Evolutionary conservation across 1,140 invertebrate species (phyloP), one percentile per base, ranked within the genome.

Genomic region (Drosophila lini): DNA sequence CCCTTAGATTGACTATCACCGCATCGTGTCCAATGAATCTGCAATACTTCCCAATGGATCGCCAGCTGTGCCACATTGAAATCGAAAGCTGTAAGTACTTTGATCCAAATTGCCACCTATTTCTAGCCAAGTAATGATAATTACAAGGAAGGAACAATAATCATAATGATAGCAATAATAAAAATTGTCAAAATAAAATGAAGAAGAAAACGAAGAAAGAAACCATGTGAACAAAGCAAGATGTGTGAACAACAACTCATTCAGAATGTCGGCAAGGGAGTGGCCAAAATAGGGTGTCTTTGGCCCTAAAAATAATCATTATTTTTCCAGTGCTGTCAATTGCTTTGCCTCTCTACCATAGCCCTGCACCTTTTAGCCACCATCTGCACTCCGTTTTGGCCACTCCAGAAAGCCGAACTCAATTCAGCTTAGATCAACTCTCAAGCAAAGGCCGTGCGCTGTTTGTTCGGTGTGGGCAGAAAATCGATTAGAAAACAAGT

Each of bases 21-120:
- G 97, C 98, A 80, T 98, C 97, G 82, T 99, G 98, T 94, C 98
- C 98, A 31, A 99, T 99, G 98, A 97, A 98, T 94, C 95, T 99
- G 69, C 97, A 98, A 92, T 98, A 98, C 93, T 99, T 99, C 94
- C 98, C 98, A 7, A 98, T 99, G 97, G 98, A 99, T 93, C 96
- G 97, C 91, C 98, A 99, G 93, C 94, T 98, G 76, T 99, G 98
- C 94, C 97, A 98, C 92, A 97, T 99, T 91, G 98, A 99, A 94
- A 98, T 99, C 81, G 98, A 99, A 95, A 98, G 97, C 94, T 99
- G 97, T 98, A 96, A 98, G 98, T 97, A 95, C 91, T 91, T 86
- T 84, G 81, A 74, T 77, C 77, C 78, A 52, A 63, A 50, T 47
- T 57, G 40, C 15, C 40, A 61, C 38, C 31, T 25, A 31, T 28